Percentiles rank a stretch among this genome's conserved stretches.
These are phyloP conservation scores for Calidris pygmaea DNA, from an alignment of 2,113 vertebrate species.

Conservation along the genomic window DNA sequence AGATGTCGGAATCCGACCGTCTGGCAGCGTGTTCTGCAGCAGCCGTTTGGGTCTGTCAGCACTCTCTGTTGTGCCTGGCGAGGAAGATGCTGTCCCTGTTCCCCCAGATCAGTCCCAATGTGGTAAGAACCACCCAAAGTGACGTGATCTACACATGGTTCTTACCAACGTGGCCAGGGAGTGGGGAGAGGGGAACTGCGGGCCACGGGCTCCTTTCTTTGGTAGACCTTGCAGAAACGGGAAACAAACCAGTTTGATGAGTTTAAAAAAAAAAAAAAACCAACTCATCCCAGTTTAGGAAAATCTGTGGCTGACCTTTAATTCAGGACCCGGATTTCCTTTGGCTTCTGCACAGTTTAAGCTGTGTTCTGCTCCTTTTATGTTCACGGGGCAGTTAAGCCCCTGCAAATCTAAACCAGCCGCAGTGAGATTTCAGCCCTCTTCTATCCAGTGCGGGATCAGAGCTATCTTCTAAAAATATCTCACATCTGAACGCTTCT, in stretches of 20 bases:
- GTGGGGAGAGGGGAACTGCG: not conserved
- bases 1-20: not conserved
- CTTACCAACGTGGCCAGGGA: not conserved
- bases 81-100: not conserved
- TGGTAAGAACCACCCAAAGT: not conserved
- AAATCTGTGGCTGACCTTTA: not conserved
- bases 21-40: not conserved
- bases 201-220: not conserved
- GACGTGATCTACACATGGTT: fast-evolving
- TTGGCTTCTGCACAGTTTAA: not conserved
- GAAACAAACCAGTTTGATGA: not conserved
- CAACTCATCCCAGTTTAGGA: not conserved
- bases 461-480: not conserved
- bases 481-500: not conserved
- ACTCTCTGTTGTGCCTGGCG: not conserved
- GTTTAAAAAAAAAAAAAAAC: too few species aligned
- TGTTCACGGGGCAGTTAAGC: not conserved
- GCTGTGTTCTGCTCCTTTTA: not conserved
- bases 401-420: not conserved
- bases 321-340: not conserved
- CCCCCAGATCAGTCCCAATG: not conserved
- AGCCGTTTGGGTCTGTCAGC: not conserved
- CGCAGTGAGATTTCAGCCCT: not conserved
- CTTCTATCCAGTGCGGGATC: not conserved
- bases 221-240: not conserved